Base-by-base conservation (phyloP, 1,140 invertebrate genomes). In the Trialeurodes vaporariorum region DNA sequence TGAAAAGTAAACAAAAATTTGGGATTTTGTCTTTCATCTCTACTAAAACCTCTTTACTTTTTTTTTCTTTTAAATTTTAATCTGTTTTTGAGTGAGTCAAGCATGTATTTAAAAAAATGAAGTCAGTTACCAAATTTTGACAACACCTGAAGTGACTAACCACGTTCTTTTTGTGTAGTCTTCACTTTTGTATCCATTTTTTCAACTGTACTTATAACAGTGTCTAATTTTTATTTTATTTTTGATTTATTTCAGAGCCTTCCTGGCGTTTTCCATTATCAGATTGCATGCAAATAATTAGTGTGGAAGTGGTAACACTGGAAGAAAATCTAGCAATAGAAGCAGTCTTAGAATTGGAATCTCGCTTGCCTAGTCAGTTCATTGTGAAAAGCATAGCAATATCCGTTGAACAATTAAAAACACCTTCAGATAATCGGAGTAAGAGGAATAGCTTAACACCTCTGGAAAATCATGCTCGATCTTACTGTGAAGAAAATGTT, bases 261-360 rank as follows among this genome's bases (percentile, higher is more conserved):
- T n/a, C 60, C 5, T 61, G n/a, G 60, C 60, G n/a, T 11, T 23
- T 25, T 23, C n/a, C n/a, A 11, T 22, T 61, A 22, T 61, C 60
- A 61, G 60, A 61, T 11, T 22, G 22, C n/a, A 23, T 61, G 5
- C 22, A 61, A 25, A 22, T 61, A 11, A 22, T 61, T 11, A 61
- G 25, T 61, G 60, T 22, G 11, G 25, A 22, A 11, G 60, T 61
- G 5, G 25, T 23, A 5, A 61, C 63, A 24, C 17, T 23, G 23
- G 21, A 25, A 64, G 25, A 64, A 64, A 27, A 64, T 58, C 25
- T 70, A 25, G 25, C 60, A 22, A 40, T 70, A 21, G 69, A 70
- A 61, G 69, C 65, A 25, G 26, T 23, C 11, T 27, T 70, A 17
- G 63, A 63, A 27, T 2, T 70, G 13, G 26, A 25, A 2, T 63